Base-by-base conservation (phyloP, 2,797 vertebrate genomes). In the Clarias fuscus region DNA sequence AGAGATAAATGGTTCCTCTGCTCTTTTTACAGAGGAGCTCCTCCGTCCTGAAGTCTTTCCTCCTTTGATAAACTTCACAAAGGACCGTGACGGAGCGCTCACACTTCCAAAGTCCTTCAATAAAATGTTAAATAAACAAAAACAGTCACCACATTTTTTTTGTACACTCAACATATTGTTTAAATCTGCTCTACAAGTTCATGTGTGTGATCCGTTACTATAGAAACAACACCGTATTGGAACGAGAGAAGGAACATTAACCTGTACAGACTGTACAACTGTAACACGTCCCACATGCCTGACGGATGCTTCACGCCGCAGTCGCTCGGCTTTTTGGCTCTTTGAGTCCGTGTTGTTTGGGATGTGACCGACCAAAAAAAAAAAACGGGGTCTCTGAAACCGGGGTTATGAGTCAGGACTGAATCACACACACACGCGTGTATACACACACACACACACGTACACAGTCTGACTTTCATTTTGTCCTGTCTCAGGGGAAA, bases 351-450 rank as follows among this genome's bases (percentile, higher is more conserved):
- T 33, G 56, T 59, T 65, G 43, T 65, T 82, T 83, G 71, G 53
- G 71, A 30, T n/a, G 43, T 77, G 82, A 73, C 73, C 0, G n/a
- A 17, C 58, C 73, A 37, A 37, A 37, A 90, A 88, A 37, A 37
- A 37, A 90, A 88, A 90, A 75, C 89, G 75, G 87, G 80, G 80
- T 89, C 92, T 92, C 88, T 90, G 84, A 48, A 53, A 80, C 20
- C 33, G 37, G 27, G 84, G 81, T 85, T 80, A 18, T 95, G 94
- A 95, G 90, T 95, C 94, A 94, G 7, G 2, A 30, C 90, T 95
- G 94, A 95, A 91, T 95, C 94, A 95, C 86, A 58, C 86, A 83
- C 77, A 22, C 59, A 40, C 27, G 37, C 3, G 5, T 3, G 22
- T 7, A 13, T 93, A 95, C 86, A 56, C 86, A 78, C 75, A 18